Evolutionary conservation across 2,797 vertebrate species (phyloP), one percentile per base, ranked within the genome.

Genomic region (Potorous gilbertii): DNA sequence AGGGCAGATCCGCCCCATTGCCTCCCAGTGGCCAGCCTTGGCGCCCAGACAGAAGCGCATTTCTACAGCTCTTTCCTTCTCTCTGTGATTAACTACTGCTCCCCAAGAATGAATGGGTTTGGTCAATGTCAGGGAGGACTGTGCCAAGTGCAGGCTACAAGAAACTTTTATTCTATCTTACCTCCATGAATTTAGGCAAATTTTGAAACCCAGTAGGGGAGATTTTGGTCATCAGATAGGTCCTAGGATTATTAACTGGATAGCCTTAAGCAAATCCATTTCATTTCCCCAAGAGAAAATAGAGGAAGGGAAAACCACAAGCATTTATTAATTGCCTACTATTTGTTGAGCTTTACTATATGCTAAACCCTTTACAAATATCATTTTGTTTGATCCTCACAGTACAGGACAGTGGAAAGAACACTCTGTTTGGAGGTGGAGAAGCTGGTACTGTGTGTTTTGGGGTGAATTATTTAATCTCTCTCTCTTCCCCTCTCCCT

Each of bases 101-200:
- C 74, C 74, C 74, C 74, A 87, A 87, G 74, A 87, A 87, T 87
- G 74, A 87, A 87, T 87, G 74, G 74, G 40, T 87, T 87, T 12
- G 74, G 40, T 87, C 74, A 87, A 87, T 87, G 74, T 50, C 74
- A 50, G 74, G 74, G 74, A 50, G 40, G 24, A 10, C 40, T 46
- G 18, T 87, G 74, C 74, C 74, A 87, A 87, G 74, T 27, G 27
- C 40, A 50, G 74, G 24, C 8, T 11, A 46, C 3, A 46, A 87
- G 74, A 87, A 87, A 87, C 74, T 87, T 87, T 87, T 87, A 28
- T 87, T 50, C 74, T 50, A 28, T 87, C 40, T 50, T 28, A 87
- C 24, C 10, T 87, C 40, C 74, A 46, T 87, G 40, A 50, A 24
- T 87, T 50, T 46, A 87, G 24, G 40, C 21, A 12, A 46, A 21